Conservation (phyloP, 2,113 vertebrate genomes). For the Ictalurus furcatus region DNA sequence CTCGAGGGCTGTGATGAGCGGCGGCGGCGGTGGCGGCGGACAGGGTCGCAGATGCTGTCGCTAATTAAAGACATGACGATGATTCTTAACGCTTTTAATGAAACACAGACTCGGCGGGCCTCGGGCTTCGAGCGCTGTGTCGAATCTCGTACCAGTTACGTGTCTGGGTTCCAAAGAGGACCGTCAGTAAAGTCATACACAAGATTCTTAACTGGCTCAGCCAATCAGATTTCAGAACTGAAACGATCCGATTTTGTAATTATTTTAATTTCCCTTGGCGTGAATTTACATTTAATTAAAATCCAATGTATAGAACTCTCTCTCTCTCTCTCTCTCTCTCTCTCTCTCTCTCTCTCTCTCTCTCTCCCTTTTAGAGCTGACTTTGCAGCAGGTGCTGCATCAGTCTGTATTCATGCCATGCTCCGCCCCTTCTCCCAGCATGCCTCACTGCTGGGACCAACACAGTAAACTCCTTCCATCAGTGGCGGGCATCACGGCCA, state of each 20-base stretch:
- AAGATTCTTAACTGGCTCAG: background rate
- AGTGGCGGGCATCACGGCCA: constrained; percentile 84
- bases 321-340: background rate
- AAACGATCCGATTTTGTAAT: background rate
- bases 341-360: background rate
- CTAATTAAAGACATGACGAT: constrained; percentile 11
- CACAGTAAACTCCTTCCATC: constrained; percentile 86
- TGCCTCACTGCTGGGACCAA: constrained; percentile 83
- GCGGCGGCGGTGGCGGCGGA: background rate
- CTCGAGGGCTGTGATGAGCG: background rate
- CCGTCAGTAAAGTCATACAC: background rate
- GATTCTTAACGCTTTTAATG: constrained; percentile 2
- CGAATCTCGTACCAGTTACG: background rate
- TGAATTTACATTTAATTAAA: background rate
- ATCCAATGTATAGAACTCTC: background rate
- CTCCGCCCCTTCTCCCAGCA: constrained; percentile 75
- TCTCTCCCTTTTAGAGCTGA: constrained; percentile 61
- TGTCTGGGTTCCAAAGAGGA: background rate
- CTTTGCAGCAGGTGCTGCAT: constrained; percentile 70
- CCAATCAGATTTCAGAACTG: background rate
- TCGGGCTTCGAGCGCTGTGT: background rate
- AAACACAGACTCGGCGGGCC: background rate
- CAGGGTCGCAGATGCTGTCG: background rate
- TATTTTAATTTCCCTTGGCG: background rate
- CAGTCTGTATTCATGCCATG: constrained; percentile 79